Conservation (phyloP, 1,140 invertebrate genomes). For the Diorhabda sublineata region DNA sequence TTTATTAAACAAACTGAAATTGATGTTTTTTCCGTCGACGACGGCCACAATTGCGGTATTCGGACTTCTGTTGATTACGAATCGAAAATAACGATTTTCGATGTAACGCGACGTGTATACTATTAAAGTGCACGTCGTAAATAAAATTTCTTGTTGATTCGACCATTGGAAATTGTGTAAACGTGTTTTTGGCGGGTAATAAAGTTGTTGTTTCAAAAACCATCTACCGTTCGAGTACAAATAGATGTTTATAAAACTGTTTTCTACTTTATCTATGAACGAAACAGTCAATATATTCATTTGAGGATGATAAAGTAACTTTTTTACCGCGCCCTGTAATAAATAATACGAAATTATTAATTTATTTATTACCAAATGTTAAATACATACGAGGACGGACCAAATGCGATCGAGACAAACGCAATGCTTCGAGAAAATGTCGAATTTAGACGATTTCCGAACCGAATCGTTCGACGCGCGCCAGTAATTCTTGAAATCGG, state of each 20-base stretch:
- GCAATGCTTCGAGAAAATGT: too few relatives aligned
- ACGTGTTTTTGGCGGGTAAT: conserved; percentile 15
- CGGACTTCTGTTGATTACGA: conserved; percentile 19
- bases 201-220: conserved; percentile 32
- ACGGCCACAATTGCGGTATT: conserved; percentile 23
- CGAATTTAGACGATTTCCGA: too few relatives aligned
- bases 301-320: conserved; percentile 30
- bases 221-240: conserved; percentile 29
- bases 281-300: conserved; percentile 25
- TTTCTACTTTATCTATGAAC: conserved; percentile 5
- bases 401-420: too few relatives aligned
- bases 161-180: conserved; percentile 27
- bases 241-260: conserved; percentile 25
- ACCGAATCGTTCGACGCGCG: too few relatives aligned
- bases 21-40: conserved; percentile 26
- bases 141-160: conserved; percentile 16
- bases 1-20: conserved; percentile 28
- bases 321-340: conserved; percentile 29
- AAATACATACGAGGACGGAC: too few relatives aligned
- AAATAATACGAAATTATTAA: not conserved
- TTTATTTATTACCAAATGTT: too few relatives aligned
- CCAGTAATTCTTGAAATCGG: too few relatives aligned
- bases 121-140: conserved; percentile 20
- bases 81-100: conserved; percentile 21
- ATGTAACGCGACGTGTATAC: conserved; percentile 24